Base-by-base conservation (phyloP, 2,888 invertebrate species). In the Rhynchonema sp. region DNA sequence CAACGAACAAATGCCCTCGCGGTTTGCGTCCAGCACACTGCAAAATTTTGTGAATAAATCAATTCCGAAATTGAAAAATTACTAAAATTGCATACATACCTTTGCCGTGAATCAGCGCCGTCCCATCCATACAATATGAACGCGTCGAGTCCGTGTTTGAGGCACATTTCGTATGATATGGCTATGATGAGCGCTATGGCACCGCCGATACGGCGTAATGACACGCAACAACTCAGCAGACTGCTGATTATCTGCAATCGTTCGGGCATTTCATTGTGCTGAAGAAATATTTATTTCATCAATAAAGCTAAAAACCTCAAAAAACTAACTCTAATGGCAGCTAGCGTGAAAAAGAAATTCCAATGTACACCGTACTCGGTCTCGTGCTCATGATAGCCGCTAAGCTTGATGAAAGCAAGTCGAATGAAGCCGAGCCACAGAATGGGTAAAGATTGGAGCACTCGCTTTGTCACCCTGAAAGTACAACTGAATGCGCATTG, bases 281-380 rank as follows among this genome's bases (percentile, higher is more conserved):
- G n/a, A n/a, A n/a, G n/a, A n/a, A n/a, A n/a, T n/a, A n/a, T n/a
- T n/a, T n/a, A n/a, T n/a, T 6, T 22, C 25, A 52, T 23, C 52
- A 52, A 52, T 25, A 3, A 52, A 23, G 52, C 52, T 22, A 22
- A 6, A 9, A 52, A 52, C 52, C 6, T 13, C 38, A 22, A 52
- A 9, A 3, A 54, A 27, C 54, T 27, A 3, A 79, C 79, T 72
- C 87, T 89, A 25, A 88, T 83, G 52, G 83, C 75, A 1, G 87
- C 89, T 60, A 99, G 76, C 0, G 92, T 94, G 65, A 91, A 83
- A 74, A 96, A 98, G 73, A 99, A 99, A 75, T 99, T 98, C 87
- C 94, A 91, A 74, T 98, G 94, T 0, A 84, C 80, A 0, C 98
- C 98, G 78, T 99, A 98, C 74, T 98, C 98, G 0, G 85, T 82